Base-by-base conservation (phyloP, 2,888 invertebrate genomes). In the Brachyptera putata region DNA sequence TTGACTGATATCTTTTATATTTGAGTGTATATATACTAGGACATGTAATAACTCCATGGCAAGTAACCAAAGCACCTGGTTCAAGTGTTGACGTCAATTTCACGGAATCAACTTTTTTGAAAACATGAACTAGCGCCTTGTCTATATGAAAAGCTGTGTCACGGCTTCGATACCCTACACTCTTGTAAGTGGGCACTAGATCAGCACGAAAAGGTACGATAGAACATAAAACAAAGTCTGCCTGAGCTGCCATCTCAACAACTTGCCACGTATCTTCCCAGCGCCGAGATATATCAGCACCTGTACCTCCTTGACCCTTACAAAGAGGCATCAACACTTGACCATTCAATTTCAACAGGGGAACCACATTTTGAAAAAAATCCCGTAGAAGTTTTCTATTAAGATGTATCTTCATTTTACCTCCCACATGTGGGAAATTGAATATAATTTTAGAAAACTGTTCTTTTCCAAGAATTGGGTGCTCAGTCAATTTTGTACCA, bases 401-500 rank as follows among this genome's bases (percentile, higher is more conserved):
- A 58, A 75, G 75, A 66, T 79, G 77, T 59, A 82, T 76, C 68
- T 81, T 79, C 70, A 82, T 82, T 72, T 83, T 83, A 5, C 83
- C 82, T 30, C 82, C 82, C 39, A 76, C 75, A 69, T 82, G 82
- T 7, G 84, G 84, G 68, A 84, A 84, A 68, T 84, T 84, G 71
- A 84, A 83, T 56, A 83, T 72, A 37, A 84, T 76, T 67, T 75
- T 73, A 24, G 75, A 69, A 68, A 78, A 82, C 24, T 56, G 63
- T 37, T 70, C 64, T 1, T 49, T 65, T 16, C 61, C 66, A 4
- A 75, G 65, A 18, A 64, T 61, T 13, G 67, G 50, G 64, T 74
- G 66, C 4, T 69, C 58, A 24, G 71, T 68, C 30, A 81, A 69
- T 61, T 73, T 71, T 13, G 77, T 79, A n/a, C 78, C 81, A 73